Conservation (phyloP, 2,888 invertebrate species). For the Chalcosyrphus nemorum region DNA sequence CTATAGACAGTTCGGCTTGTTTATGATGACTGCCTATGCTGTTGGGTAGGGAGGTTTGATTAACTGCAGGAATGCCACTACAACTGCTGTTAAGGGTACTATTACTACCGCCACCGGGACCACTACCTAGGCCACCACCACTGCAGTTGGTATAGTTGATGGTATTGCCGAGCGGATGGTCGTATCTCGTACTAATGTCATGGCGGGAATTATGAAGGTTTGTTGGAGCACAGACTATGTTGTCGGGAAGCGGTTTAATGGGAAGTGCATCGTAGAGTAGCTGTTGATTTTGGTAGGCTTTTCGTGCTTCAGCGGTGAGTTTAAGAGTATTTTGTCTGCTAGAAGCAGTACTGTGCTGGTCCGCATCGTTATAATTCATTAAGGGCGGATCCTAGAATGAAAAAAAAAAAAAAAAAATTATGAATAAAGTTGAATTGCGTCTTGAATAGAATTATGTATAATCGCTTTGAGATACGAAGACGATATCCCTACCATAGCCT, state of each 20-base stretch:
- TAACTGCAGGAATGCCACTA: constrained; percentile 53
- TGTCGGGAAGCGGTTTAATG: constrained; percentile 74
- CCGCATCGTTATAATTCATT: constrained; percentile 75
- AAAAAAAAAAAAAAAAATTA: constrained; percentile 26
- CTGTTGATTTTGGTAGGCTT: constrained; percentile 78
- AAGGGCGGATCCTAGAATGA: constrained; percentile 74
- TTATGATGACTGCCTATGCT: constrained; percentile 71
- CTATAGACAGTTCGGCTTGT: constrained; percentile 77
- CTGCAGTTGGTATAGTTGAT: constrained; percentile 76
- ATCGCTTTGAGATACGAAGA: no score
- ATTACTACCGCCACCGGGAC: constrained; percentile 74
- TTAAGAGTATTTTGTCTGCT: constrained; percentile 81
- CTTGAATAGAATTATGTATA: no score
- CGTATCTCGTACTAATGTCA: constrained; percentile 77
- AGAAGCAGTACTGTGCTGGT: constrained; percentile 80
- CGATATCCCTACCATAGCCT: no score
- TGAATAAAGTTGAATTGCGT: not conserved
- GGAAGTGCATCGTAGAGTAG: constrained; percentile 81
- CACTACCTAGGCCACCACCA: constrained; percentile 70
- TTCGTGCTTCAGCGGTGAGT: constrained; percentile 78
- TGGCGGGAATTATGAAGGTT: constrained; percentile 73
- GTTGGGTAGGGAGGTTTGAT: constrained; percentile 67
- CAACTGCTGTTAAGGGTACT: constrained; percentile 75
- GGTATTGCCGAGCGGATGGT: constrained; percentile 76
- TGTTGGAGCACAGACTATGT: constrained; percentile 59